Conservation (phyloP, 2,888 invertebrate genomes). For the Poecilobothrus nobilitatus region DNA sequence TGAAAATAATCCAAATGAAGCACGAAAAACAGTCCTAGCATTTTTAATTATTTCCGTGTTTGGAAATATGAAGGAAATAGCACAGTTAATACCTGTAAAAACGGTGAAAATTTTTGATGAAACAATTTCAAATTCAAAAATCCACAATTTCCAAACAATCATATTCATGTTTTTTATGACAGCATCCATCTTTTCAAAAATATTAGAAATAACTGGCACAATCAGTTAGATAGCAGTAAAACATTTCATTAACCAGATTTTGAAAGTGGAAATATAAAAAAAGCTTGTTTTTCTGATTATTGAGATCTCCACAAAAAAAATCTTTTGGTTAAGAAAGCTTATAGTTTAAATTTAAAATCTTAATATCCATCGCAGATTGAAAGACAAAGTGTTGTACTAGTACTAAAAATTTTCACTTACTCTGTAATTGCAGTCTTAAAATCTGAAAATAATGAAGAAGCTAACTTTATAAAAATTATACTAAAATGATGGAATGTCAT, state of each 20-base stretch:
- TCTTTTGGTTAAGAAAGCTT: neutral
- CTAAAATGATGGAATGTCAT: neutral
- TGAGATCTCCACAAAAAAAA: neutral
- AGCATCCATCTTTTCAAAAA: neutral
- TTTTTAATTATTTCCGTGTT: neutral
- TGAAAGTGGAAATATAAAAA: neutral
- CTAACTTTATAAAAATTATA: too few species aligned
- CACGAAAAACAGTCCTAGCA: too few species aligned
- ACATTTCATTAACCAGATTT: neutral
- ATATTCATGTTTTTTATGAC: neutral
- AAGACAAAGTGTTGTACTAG: slow-evolving; percentile 5
- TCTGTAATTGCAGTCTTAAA: neutral
- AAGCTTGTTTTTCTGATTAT: neutral
- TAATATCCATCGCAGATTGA: slow-evolving; percentile 7
- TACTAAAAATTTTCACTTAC: neutral
- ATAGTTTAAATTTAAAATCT: neutral
- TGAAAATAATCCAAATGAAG: neutral
- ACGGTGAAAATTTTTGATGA: too few species aligned
- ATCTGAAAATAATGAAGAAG: neutral
- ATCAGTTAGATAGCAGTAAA: neutral
- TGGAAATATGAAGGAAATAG: neutral
- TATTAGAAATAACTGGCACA: slow-evolving; percentile 7
- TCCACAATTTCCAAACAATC: neutral
- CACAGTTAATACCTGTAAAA: too few species aligned
- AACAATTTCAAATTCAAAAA: slow-evolving; percentile 2